A percentile compares a stretch with the other conserved stretches of the same genome.
These are phyloP conservation scores for Tenthredo notha DNA, from an alignment of 2,888 invertebrate species.

Conservation along the genomic window DNA sequence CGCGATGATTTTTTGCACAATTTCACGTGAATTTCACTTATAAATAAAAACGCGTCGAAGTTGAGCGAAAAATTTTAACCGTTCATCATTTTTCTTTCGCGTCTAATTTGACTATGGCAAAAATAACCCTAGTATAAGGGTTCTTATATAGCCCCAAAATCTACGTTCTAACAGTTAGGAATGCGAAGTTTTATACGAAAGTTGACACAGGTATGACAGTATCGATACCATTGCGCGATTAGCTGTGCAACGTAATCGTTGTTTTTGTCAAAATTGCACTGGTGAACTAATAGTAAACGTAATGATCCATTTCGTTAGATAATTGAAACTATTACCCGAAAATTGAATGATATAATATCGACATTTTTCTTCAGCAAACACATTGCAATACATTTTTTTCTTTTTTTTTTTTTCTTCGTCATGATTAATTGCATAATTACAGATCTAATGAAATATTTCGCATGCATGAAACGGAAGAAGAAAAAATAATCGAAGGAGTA, in stretches of 20 bases:
- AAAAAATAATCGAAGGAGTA: not conserved
- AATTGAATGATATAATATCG: not conserved
- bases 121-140: not conserved
- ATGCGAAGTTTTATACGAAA: not conserved
- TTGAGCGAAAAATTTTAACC: not conserved
- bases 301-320: too few relatives aligned
- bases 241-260: not conserved
- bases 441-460: not conserved
- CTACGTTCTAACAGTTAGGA: slow-evolving; percentile 4
- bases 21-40: not conserved
- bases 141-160: not conserved
- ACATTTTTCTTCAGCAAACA: not conserved
- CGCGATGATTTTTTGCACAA: not conserved
- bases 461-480: not conserved
- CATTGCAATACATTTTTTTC: not conserved
- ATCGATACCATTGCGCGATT: slow-evolving; percentile 9
- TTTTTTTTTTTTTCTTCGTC: not conserved
- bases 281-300: not conserved
- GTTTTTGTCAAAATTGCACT: not conserved
- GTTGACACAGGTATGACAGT: not conserved
- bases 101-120: not conserved
- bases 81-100: not conserved
- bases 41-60: not conserved
- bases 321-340: too few relatives aligned
- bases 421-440: not conserved